Conservation (phyloP, 2,888 invertebrate genomes). For the Eucera pruinosa region DNA sequence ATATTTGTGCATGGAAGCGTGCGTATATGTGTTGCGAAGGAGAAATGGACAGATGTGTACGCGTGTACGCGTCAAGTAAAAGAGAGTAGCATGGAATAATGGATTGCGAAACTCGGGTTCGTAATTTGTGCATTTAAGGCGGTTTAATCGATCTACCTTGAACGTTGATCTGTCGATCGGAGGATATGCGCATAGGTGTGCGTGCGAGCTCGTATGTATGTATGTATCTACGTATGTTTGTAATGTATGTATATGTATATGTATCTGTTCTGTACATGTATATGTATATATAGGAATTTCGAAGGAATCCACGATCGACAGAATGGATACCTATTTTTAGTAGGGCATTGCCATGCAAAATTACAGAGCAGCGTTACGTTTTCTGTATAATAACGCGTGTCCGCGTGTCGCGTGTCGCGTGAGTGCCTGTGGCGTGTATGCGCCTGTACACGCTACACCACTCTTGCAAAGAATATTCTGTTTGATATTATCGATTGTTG, state of each 20-base stretch:
- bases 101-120: constrained; percentile 45
- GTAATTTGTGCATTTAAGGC: constrained; percentile 66
- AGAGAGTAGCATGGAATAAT: constrained; percentile 56
- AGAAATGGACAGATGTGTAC: not conserved
- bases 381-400: constrained; percentile 82
- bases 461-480: constrained; percentile 80
- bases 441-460: constrained; percentile 67
- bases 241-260: too few species aligned
- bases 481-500: constrained; percentile 84
- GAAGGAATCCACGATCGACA: constrained; percentile 44
- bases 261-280: not conserved
- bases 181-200: not conserved
- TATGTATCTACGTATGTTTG: constrained; percentile 5
- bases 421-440: constrained; percentile 52
- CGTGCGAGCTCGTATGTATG: too few species aligned
- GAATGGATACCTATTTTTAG: constrained; percentile 71
- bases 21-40: not conserved
- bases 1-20: not conserved
- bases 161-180: constrained; percentile 29
- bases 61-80: constrained; percentile 52
- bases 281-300: not conserved
- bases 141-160: constrained; percentile 30
- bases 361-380: constrained; percentile 78
- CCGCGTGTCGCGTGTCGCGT: too few species aligned
- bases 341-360: constrained; percentile 72